A percentile compares a stretch with the other conserved stretches of the same genome.
Evolutionary conservation across 2,113 vertebrate species (phyloP).

Genomic region (Petroica traversi): DNA sequence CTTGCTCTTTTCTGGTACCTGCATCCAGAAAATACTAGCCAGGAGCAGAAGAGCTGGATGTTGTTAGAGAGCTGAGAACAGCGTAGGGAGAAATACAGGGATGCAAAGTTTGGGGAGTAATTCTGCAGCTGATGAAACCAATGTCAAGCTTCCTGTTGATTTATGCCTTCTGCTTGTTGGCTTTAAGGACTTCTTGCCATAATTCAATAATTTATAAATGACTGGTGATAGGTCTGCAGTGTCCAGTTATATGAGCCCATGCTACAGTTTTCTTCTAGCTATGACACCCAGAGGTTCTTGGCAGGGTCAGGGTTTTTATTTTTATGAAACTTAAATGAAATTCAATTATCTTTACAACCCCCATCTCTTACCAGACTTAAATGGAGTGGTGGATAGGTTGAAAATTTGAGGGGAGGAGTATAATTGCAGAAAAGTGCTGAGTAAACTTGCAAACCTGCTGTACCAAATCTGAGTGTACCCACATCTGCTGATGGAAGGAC

Average conservation of each 20-base stretch:
- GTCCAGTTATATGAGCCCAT: not conserved
- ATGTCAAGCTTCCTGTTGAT: not conserved
- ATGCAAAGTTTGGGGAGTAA: not conserved
- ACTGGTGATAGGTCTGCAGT: not conserved
- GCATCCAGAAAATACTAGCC: not conserved
- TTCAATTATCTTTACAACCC: not conserved
- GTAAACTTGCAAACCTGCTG: not conserved
- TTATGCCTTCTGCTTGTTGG: not conserved
- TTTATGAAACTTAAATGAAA: not conserved
- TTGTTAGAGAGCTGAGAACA: not conserved
- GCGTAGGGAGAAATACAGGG: not conserved
- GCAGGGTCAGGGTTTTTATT: not conserved
- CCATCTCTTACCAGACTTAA: not conserved
- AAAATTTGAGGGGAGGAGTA: not conserved
- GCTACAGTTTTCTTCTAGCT: not conserved
- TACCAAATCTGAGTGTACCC: not conserved
- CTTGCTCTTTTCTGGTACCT: not conserved
- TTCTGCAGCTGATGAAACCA: not conserved
- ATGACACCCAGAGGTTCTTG: not conserved
- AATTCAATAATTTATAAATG: not conserved
- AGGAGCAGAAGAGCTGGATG: not conserved
- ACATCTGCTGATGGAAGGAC: not conserved
- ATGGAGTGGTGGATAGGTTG: not conserved
- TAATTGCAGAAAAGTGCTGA: not conserved
- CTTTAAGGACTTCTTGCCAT: not conserved